Conservation (phyloP, 2,113 vertebrate genomes). For the Ranitomeya imitator region DNA sequence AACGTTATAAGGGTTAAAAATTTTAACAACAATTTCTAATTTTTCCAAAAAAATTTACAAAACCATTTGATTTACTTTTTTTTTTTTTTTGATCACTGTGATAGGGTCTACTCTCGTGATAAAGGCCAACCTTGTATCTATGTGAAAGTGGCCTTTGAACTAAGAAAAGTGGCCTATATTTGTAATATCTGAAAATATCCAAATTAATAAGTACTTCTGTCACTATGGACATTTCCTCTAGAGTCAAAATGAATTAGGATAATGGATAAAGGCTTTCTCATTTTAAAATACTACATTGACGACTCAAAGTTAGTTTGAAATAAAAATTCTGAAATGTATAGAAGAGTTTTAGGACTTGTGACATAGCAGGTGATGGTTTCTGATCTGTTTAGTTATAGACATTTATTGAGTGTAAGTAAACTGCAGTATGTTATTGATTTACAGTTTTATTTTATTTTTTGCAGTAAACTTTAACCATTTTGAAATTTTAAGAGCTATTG, state of each 20-base stretch:
- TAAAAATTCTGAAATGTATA: neutral
- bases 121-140: too few relatives aligned
- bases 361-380: neutral
- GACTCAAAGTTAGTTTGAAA: neutral
- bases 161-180: too few relatives aligned
- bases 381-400: neutral
- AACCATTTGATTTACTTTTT: too few relatives aligned
- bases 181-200: neutral
- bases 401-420: neutral
- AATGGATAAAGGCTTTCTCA: neutral
- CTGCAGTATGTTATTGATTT: neutral
- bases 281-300: neutral
- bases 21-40: too few relatives aligned
- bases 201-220: neutral
- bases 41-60: too few relatives aligned
- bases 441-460: constrained; percentile 42
- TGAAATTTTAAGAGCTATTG: constrained; percentile 95
- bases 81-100: too few relatives aligned
- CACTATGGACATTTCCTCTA: neutral
- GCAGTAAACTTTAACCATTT: constrained; percentile 97
- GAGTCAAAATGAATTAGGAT: neutral
- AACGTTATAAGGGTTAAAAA: too few relatives aligned
- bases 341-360: neutral
- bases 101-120: too few relatives aligned
- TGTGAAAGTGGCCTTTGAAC: too few relatives aligned